phyloP scores from a whole-genome alignment of 2,113 vertebrate species.

The Talpa occidentalis region DNA sequence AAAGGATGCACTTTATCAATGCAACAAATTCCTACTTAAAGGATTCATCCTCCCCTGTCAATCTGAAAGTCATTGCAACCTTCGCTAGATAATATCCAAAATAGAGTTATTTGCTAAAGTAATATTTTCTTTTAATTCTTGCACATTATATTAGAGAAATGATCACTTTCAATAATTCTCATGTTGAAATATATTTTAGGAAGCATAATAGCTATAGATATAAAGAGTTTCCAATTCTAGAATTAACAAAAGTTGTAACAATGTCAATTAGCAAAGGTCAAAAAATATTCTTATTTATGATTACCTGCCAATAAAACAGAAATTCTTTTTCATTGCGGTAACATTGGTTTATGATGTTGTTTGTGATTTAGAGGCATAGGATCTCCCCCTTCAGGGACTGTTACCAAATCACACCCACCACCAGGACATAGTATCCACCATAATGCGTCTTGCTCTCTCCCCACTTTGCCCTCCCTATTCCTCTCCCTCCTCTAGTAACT shows the following conservation, averaged over 20 bases:
- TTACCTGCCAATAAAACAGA: neutral
- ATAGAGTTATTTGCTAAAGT: constrained; percentile 48
- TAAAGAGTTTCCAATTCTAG: constrained; percentile 17
- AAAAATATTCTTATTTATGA: constrained; percentile 15
- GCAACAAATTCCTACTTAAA: constrained; percentile 68
- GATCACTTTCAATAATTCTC: neutral
- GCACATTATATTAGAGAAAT: neutral
- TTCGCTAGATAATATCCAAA: constrained; percentile 40
- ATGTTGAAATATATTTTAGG: neutral
- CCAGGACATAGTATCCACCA: no score
- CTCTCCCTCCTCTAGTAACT: no score
- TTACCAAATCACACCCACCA: no score
- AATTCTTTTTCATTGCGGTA: neutral
- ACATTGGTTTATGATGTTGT: no score
- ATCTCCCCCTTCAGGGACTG: no score
- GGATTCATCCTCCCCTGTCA: constrained; percentile 59
- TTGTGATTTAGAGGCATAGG: no score
- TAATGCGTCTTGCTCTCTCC: no score
- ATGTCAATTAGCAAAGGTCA: constrained; percentile 10
- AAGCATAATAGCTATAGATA: neutral
- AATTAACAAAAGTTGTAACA: neutral
- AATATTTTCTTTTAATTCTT: constrained; percentile 37
- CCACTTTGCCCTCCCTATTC: no score
- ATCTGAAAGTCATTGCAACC: neutral
- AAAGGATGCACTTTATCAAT: constrained; percentile 72